A percentile compares a stretch with the other conserved stretches of the same genome.
Evolutionary conservation across 2,888 invertebrate species (phyloP).

Genomic region (Belgica antarctica): DNA sequence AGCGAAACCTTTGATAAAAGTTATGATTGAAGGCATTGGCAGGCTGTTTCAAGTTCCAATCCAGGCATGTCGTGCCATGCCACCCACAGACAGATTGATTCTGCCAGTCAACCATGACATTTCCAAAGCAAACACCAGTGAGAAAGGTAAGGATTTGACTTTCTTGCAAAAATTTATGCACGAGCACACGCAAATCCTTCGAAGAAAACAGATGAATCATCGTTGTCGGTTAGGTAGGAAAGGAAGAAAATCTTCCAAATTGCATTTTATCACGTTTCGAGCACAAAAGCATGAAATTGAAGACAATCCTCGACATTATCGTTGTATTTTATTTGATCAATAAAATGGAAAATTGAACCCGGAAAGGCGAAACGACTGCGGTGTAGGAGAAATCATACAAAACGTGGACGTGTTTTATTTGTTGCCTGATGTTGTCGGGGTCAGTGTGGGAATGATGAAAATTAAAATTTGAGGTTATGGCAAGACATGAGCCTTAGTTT

Average conservation of each 20-base stretch:
- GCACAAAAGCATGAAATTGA: not conserved
- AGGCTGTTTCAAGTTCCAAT: too few relatives aligned
- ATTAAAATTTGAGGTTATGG: too few relatives aligned
- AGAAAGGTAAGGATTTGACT: conserved; percentile 35
- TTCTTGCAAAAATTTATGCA: conserved; percentile 27
- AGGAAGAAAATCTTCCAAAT: conserved; percentile 7
- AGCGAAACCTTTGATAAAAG: too few relatives aligned
- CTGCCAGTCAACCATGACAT: not conserved
- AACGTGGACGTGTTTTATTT: not conserved
- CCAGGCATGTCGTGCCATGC: too few relatives aligned
- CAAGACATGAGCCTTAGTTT: too few relatives aligned
- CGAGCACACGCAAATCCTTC: conserved; percentile 15
- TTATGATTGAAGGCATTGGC: too few relatives aligned
- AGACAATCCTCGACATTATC: not conserved
- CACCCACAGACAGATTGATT: not conserved
- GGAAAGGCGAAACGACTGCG: not conserved
- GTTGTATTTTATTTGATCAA: conserved; percentile 25
- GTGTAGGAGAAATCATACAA: conserved; percentile 5
- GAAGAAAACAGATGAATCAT: conserved; percentile 24
- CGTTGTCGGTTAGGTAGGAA: not conserved
- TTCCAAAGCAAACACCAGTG: conserved; percentile 6
- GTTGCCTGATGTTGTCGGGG: too few relatives aligned
- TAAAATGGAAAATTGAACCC: conserved; percentile 1
- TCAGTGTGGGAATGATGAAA: too few relatives aligned
- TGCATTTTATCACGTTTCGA: conserved; percentile 39